Evolutionary conservation across 2,888 invertebrate species (phyloP).

Genomic region (Andrena minutula): DNA sequence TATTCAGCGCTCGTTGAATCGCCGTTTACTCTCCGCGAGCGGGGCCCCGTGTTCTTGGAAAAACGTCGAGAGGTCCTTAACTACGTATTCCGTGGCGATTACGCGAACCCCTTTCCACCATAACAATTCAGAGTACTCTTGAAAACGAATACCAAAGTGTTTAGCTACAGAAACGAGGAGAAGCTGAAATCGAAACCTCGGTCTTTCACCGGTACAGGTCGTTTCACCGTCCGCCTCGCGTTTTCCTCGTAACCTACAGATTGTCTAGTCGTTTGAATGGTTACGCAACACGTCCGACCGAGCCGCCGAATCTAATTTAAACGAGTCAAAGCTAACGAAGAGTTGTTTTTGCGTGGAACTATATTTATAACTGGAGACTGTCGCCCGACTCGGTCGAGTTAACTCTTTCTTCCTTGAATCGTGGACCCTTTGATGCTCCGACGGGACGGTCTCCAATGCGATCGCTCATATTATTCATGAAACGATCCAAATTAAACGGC

Average conservation of each 20-base stretch:
- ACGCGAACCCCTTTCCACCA: not conserved
- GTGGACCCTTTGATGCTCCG: slow-evolving; percentile 47
- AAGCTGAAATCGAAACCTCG: not conserved
- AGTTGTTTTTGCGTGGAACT: slow-evolving; percentile 67
- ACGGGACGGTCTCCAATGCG: not conserved
- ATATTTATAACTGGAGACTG: slow-evolving; percentile 67
- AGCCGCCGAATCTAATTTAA: slow-evolving; percentile 66
- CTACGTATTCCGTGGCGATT: slow-evolving; percentile 24
- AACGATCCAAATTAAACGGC: slow-evolving; percentile 5
- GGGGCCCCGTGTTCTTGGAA: slow-evolving; percentile 7
- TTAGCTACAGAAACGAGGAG: not conserved
- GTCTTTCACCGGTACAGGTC: not conserved
- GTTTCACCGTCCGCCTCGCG: not conserved
- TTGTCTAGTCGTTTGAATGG: slow-evolving; percentile 50
- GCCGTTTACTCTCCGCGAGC: slow-evolving; percentile 27
- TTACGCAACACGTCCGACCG: slow-evolving; percentile 59
- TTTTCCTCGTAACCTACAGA: slow-evolving; percentile 20
- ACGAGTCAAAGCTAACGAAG: slow-evolving; percentile 69
- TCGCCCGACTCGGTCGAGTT: slow-evolving; percentile 32
- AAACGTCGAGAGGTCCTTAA: slow-evolving; percentile 19
- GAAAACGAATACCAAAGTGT: not conserved
- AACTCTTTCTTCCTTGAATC: slow-evolving; percentile 58
- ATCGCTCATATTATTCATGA: slow-evolving; percentile 6
- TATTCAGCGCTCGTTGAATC: slow-evolving; percentile 40
- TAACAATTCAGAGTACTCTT: slow-evolving; percentile 1